Evolutionary conservation across 2,113 vertebrate genomes (phyloP).

Genomic region (Rhea americana): DNA sequence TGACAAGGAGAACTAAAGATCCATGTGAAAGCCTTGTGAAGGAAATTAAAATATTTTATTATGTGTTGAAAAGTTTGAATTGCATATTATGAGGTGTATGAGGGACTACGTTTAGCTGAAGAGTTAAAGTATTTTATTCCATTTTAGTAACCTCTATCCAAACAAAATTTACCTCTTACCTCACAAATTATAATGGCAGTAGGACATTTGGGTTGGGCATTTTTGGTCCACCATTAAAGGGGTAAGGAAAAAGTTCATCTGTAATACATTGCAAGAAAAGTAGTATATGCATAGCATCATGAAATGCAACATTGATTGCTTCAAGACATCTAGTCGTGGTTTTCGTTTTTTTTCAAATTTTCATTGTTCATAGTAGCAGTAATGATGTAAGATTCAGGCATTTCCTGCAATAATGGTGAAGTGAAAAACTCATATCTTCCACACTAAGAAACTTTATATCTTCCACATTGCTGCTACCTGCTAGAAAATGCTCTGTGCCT

Average conservation of each 20-base stretch:
- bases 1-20: constrained; percentile 13
- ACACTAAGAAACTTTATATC: not conserved
- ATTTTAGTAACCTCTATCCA: not conserved
- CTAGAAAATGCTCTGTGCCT: not conserved
- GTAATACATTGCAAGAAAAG: not conserved
- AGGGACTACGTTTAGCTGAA: not conserved
- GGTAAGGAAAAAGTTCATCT: not conserved
- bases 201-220: not conserved
- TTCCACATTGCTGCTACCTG: not conserved
- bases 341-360: not conserved
- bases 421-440: not conserved
- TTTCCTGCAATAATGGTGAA: not conserved
- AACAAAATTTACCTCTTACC: not conserved
- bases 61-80: not conserved
- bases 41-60: constrained; percentile 38
- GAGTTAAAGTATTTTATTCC: not conserved
- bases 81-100: not conserved
- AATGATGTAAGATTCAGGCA: not conserved
- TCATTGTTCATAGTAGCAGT: not conserved
- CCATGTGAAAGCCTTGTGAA: not conserved
- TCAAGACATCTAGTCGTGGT: not conserved
- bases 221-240: not conserved
- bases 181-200: not conserved
- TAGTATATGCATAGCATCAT: not conserved
- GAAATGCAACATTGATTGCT: not conserved